Evolutionary conservation across 2,888 invertebrate species (phyloP).

Genomic region (Tenthredo mesomela): DNA sequence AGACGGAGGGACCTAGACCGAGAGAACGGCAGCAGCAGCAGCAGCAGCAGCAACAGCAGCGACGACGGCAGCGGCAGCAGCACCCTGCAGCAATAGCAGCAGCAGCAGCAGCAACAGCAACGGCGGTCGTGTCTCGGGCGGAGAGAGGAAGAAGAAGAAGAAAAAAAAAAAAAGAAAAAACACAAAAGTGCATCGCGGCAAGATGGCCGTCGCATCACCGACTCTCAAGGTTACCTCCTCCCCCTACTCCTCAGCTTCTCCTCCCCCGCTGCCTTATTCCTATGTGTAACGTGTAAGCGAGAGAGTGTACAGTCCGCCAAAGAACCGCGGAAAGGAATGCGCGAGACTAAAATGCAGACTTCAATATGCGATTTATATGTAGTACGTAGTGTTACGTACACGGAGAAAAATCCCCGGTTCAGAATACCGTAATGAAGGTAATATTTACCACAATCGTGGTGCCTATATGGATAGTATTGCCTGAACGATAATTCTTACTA

Average conservation of each 20-base stretch:
- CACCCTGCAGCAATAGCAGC: background rate
- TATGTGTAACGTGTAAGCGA: conserved; percentile 40
- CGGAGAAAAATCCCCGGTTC: too few species aligned
- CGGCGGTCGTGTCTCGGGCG: conserved; percentile 32
- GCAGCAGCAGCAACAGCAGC: background rate
- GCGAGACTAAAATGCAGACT: conserved; percentile 60
- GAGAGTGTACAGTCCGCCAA: conserved; percentile 64
- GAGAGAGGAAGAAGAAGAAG: too few species aligned
- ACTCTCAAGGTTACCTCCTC: conserved; percentile 73
- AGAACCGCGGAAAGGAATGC: conserved; percentile 63
- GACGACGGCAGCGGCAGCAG: background rate
- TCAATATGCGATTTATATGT: background rate
- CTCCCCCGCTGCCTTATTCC: conserved; percentile 62
- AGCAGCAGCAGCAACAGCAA: background rate
- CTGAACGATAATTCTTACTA: too few species aligned
- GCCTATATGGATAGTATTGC: too few species aligned
- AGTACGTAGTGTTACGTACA: background rate
- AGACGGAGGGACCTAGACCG: conserved; percentile 54
- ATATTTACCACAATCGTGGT: too few species aligned
- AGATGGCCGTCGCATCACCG: conserved; percentile 74
- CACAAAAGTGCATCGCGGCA: conserved; percentile 75
- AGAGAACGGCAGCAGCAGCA: conserved; percentile 47
- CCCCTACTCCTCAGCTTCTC: conserved; percentile 59
- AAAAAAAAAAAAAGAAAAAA: background rate
- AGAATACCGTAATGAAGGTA: too few species aligned